Base-by-base conservation (phyloP, 2,888 invertebrate genomes). In the Molorchus minor region DNA sequence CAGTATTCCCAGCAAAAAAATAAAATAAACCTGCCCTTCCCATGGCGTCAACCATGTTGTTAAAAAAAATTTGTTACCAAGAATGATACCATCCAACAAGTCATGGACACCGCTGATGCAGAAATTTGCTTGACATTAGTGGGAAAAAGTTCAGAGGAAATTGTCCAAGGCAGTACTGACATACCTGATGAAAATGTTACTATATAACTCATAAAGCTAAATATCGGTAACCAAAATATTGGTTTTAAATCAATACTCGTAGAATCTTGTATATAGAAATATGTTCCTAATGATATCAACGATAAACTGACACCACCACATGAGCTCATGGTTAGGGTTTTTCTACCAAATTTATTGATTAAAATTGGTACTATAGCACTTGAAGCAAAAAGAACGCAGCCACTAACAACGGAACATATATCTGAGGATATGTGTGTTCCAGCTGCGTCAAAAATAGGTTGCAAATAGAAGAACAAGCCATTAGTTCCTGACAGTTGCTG, bases 61-160 rank as follows among this genome's bases (percentile, higher is more conserved):
- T 84, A 80, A 89, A 91, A 74, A n/a, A 79, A 89, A 80, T 88
- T 87, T 0, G 92, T 92, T 20, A 92, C 86, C 12, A 92, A 68
- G 78, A 93, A 93, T 0, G 88, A 89, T 2, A 90, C 78, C 0
- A 82, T 69, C 91, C 92, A 93, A 71, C 91, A 93, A 57, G 88
- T 85, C 17, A 89, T 88, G 0, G 93, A 89, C 0, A 90, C 89
- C 1, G 93, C 82, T 0, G 91, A 87, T 0, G 91, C 87, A 4
- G 64, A 64, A 8, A 65, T 38, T 35, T 68, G 68, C 52, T 70
- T 71, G 7, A 70, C 63, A 67, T 91, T 89, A 0, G 88, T 82
- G 20, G 94, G 88, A 77, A 94, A 88, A 80, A 93, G 85, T 77
- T 93, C 93, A 0, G 90, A 88, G 84, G 92, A 87, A 19, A 93